Evolutionary conservation across 2,888 invertebrate genomes (phyloP).

Genomic region (Cantharis rustica): DNA sequence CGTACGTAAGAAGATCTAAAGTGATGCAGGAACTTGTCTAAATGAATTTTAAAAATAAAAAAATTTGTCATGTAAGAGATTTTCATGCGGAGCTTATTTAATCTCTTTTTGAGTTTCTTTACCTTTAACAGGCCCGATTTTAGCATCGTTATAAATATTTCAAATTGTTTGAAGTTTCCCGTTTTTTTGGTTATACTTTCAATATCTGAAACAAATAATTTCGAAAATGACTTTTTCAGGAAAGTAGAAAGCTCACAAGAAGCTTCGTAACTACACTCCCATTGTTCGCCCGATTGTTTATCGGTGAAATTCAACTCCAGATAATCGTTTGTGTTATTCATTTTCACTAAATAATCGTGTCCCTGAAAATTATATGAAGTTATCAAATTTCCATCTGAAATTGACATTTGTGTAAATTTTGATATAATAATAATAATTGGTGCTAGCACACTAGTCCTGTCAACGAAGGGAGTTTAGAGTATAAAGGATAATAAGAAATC

Average conservation of each 20-base stretch:
- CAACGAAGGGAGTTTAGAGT: too few relatives aligned
- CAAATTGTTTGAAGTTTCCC: slow-evolving; percentile 62
- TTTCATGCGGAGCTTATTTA: too few relatives aligned
- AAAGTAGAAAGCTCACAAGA: slow-evolving; percentile 53
- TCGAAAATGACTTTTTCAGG: background rate
- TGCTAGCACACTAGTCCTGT: too few relatives aligned
- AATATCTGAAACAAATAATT: slow-evolving; percentile 51
- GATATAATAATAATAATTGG: background rate
- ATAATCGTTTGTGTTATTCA: slow-evolving; percentile 54
- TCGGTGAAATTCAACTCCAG: slow-evolving; percentile 59
- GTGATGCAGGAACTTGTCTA: slow-evolving; percentile 60
- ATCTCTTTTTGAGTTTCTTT: slow-evolving; percentile 18
- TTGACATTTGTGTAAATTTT: slow-evolving; percentile 3
- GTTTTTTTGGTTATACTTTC: slow-evolving; percentile 62
- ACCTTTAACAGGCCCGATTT: slow-evolving; percentile 61
- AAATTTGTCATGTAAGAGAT: background rate
- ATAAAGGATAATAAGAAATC: too few relatives aligned
- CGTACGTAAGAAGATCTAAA: slow-evolving; percentile 59
- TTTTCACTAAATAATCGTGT: slow-evolving; percentile 57
- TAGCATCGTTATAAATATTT: slow-evolving; percentile 61
- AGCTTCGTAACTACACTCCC: slow-evolving; percentile 60
- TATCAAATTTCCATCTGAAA: slow-evolving; percentile 49
- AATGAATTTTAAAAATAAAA: slow-evolving; percentile 29
- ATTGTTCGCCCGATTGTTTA: slow-evolving; percentile 61
- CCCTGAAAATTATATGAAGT: slow-evolving; percentile 57